phyloP scores from a whole-genome alignment of 35 echinoderm and acorn worm species.

The Holothuria glaberrima region DNA sequence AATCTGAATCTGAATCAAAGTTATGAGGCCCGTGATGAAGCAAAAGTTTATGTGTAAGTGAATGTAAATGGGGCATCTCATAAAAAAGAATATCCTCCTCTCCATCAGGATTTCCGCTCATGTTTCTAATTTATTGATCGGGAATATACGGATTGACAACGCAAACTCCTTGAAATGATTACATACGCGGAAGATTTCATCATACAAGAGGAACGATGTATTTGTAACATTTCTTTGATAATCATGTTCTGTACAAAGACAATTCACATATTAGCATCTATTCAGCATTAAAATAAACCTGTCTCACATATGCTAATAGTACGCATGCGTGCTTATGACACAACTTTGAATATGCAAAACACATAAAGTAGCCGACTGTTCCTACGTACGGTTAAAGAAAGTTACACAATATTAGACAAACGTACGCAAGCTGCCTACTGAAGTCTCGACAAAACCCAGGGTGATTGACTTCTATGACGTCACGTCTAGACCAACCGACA shows the following conservation, averaged over 20 bases:
- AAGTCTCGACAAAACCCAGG: not conserved
- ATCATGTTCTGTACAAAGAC: conserved; percentile 58
- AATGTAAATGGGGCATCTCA: no score
- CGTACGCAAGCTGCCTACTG: conserved; percentile 10
- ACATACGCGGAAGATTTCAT: conserved; percentile 1
- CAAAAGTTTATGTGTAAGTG: no score
- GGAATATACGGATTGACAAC: not conserved
- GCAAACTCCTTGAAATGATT: no score
- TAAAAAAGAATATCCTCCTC: no score
- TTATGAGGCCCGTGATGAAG: no score
- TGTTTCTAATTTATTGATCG: not conserved
- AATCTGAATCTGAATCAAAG: no score
- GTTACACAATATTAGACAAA: conserved; percentile 6
- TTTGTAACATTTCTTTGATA: conserved; percentile 64
- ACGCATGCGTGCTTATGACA: conserved; percentile 48
- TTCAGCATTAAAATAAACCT: conserved; percentile 57
- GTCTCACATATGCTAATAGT: conserved; percentile 51
- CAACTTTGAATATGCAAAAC: conserved; percentile 55
- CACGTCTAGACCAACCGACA: no score
- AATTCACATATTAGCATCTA: conserved; percentile 65
- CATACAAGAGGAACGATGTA: conserved; percentile 63
- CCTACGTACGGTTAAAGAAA: conserved; percentile 26
- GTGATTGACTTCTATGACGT: no score
- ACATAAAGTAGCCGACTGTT: conserved; percentile 31
- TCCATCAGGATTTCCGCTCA: no score